A percentile compares a stretch with the other conserved stretches of the same genome.
Conservation (phyloP, 2,113 vertebrate species). For the Dipodomys merriami region DNA sequence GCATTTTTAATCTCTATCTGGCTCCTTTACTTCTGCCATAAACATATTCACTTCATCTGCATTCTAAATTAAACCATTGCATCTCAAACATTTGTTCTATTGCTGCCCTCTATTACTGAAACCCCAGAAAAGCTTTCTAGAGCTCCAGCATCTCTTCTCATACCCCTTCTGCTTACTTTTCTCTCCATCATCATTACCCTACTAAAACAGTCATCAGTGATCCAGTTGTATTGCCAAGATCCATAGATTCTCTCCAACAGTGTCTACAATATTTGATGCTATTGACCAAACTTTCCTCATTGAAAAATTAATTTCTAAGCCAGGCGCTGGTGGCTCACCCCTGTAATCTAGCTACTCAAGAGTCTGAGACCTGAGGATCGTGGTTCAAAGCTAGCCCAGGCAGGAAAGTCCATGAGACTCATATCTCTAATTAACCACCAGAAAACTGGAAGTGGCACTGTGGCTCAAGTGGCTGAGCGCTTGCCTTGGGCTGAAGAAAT, state of each 20-base stretch:
- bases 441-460: too few species aligned
- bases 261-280: background rate
- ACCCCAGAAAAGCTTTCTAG: background rate
- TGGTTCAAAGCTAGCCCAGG: too few species aligned
- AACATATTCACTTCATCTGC: background rate
- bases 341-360: too few species aligned
- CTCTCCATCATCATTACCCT: background rate
- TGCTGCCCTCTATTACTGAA: background rate
- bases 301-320: conserved; percentile 31
- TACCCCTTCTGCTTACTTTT: background rate
- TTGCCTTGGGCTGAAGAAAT: too few species aligned
- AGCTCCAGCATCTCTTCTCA: background rate
- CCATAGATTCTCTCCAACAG: background rate
- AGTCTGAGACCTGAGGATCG: too few species aligned
- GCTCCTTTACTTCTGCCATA: background rate
- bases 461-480: too few species aligned
- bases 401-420: too few species aligned
- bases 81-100: background rate
- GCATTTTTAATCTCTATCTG: conserved; percentile 14
- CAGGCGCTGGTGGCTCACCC: too few species aligned
- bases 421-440: too few species aligned
- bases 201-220: background rate
- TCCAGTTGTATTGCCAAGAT: background rate
- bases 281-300: background rate
- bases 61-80: background rate